Evolutionary conservation across 2,888 invertebrate species (phyloP), one percentile per base, ranked within the genome.

Genomic region (Cylindroiulus punctatus): DNA sequence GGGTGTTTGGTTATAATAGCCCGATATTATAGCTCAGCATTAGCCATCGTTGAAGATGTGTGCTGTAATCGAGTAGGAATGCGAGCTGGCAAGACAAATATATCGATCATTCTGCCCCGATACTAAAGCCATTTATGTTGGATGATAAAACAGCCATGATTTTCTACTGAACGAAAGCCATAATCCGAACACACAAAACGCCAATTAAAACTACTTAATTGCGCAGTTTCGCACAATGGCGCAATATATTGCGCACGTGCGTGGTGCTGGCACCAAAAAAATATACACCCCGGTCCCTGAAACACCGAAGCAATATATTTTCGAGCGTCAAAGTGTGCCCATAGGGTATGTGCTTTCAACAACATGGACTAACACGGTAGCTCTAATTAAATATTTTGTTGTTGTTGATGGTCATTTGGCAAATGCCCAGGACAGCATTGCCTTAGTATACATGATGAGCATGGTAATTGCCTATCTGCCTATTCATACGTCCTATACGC

Each of bases 101-200:
- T 65, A 65, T 65, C 65, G 65, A 65, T 65, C 65, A 65, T 65
- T 65, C 65, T 26, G 65, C 65, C 22, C 65, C 65, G 19, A 65
- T 65, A 65, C 65, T 65, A 65, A 65, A 65, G 65, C 19, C 65
- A 65, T 65, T 65, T 65, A 65, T 65, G 65, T 65, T 10, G 65
- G 65, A 65, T 65, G 65, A 65, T 65, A 65, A 65, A 65, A 65
- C 65, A 65, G 65, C 65, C 65, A 65, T 65, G 65, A 65, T 65
- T 65, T 65, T 65, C 22, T 19, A 65, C 65, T 65, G 65, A 65
- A 65, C 65, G 65, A 26, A 65, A 19, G 65, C 65, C 65, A 65
- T 65, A 65, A 65, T 65, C 65, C 65, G 65, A 65, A 65, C 65
- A 65, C 65, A 65, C 65, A 65, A 65, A 65, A 65, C 65, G 65